Evolutionary conservation across 2,113 vertebrate species (phyloP), one percentile per base, ranked within the genome.

Genomic region (Ammodytes marinus): DNA sequence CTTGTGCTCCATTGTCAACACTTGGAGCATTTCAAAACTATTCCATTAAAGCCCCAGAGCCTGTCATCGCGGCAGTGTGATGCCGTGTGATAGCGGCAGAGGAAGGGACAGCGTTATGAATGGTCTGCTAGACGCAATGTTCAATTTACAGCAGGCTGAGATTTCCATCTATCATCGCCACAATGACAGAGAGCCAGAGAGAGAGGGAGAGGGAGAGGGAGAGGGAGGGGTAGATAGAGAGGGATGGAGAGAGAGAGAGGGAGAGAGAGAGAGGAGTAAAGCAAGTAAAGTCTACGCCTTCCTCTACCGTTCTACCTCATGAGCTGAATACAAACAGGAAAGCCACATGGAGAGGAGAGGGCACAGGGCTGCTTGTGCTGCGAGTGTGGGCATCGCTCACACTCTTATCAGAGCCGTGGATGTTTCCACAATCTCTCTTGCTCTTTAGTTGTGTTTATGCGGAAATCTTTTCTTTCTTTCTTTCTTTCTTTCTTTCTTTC

Each of bases 101-200:
- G 67, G 67, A 78, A 27, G 59, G 81, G 78, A 65, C 9, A 42
- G 57, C 17, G 37, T 79, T 84, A 63, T 88, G 90, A 89, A 88
- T 82, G 84, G 86, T 88, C 73, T 59, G 69, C 75, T 75, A 79
- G 91, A 90, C 40, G 64, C 79, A 79, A 63, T 86, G 89, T 93
- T 92, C 89, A 92, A 88, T 93, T 94, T 94, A 90, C 82, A 90
- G 84, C 88, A 58, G 82, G 52, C 74, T 61, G 80, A 91, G 83
- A 89, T 92, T 92, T 92, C 64, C 87, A 92, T 93, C 90, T 91
- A 85, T 92, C 90, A 87, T 77, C 59, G 8, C 54, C 65, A 75
- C 84, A 58, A 82, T 83, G 83, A 85, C 67, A 67, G 85, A 90
- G 71, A 79, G 83, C 47, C 35, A 10, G 68, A 57, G 54, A 61